Base-by-base conservation (phyloP, 2,888 invertebrate genomes). In the Erebia ligea region DNA sequence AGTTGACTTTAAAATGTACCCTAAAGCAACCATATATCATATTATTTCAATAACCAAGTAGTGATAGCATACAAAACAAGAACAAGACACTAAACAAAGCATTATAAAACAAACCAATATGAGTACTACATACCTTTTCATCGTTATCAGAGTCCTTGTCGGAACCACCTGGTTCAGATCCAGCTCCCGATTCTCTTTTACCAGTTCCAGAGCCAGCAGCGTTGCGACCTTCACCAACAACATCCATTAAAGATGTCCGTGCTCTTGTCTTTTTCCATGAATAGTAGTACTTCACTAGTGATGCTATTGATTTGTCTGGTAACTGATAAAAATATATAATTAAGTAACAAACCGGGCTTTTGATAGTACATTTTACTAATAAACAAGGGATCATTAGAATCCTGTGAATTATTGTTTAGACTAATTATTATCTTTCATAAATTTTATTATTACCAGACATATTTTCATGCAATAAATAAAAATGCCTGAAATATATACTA, bases 221-320 rank as follows among this genome's bases (percentile, higher is more conserved):
- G 79, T 97, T 97, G 59, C 97, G 95, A 57, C 95, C 95, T 79
- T 96, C 96, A 79, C 97, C 96, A 25, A 97, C 95, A 19, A 88
- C 91, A 91, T 99, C 99, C 98, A 99, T 99, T 52, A 98, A 94
- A 81, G 98, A 98, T 69, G 97, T 98, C 71, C 98, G 95, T 81
- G 97, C 97, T 79, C 98, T 94, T 25, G 98, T 98, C 88, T 99
- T 99, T 89, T 99, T 99, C 99, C 99, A 99, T 82, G 98, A 98
- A 87, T 99, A 99, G 90, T 99, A 99, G 88, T 99, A 99, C 90
- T 98, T 98, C 1, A 99, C 99, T 81, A 99, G 94, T 80, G 97
- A 97, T 62, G 98, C 98, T 84, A 99, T 98, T 63, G 98, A 97
- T 93, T 99, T 99, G 86, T 99, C 99, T 48, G 99, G 99, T 81